phyloP scores from a whole-genome alignment of 2,888 invertebrate species.

The Athalia circularis region DNA sequence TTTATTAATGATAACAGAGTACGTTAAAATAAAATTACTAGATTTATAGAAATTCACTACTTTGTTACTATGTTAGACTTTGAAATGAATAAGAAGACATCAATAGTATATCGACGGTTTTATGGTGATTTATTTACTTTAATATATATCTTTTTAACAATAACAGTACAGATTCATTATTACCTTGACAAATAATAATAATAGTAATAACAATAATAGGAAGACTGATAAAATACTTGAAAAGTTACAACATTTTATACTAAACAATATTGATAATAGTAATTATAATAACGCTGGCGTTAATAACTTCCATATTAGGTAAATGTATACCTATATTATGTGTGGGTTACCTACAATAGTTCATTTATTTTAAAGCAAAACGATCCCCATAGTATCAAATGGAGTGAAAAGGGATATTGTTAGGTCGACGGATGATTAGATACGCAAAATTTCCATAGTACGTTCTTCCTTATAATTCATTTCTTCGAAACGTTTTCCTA shows the following conservation, averaged over 20 bases:
- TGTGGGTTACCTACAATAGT: no score
- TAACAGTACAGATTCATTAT: conserved; percentile 52
- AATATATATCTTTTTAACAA: conserved; percentile 45
- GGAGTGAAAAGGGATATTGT: not conserved
- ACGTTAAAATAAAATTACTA: no score
- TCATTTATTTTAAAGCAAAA: no score
- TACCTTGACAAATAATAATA: conserved; percentile 35
- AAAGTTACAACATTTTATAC: conserved; percentile 7
- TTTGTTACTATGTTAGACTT: not conserved
- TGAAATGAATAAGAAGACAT: no score
- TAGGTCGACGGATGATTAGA: not conserved
- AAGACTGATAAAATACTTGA: conserved; percentile 58
- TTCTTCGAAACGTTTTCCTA: not conserved
- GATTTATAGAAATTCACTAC: not conserved
- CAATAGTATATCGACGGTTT: no score
- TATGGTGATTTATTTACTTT: not conserved
- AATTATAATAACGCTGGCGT: not conserved
- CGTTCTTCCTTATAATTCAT: conserved; percentile 8
- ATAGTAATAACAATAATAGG: conserved; percentile 50
- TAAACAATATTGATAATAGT: conserved; percentile 13
- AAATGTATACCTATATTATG: no score
- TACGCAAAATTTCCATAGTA: not conserved
- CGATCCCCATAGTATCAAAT: not conserved
- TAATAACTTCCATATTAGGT: not conserved
- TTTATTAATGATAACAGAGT: no score